Percentiles rank a stretch among this genome's conserved stretches.
Conservation (phyloP, 2,113 vertebrate genomes). For the Irena cyanogastra region DNA sequence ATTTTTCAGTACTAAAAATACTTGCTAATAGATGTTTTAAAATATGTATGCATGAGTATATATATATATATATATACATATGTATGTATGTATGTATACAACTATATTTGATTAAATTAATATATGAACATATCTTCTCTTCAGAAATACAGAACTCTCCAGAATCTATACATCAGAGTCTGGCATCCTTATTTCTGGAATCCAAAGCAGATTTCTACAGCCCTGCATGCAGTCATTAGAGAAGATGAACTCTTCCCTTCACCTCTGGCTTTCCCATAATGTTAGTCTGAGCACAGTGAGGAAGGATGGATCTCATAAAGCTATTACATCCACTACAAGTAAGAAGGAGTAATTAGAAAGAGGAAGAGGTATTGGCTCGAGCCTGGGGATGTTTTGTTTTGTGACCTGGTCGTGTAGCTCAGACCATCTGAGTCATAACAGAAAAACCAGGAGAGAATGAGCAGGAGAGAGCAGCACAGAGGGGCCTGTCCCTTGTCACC, state of each 20-base stretch:
- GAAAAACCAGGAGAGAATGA: neutral
- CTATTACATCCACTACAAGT: neutral
- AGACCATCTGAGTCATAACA: neutral
- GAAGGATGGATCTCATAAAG: neutral
- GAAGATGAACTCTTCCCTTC: neutral
- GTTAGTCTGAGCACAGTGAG: neutral
- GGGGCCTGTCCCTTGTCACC: neutral
- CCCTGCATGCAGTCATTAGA: neutral
- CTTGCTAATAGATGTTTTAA: neutral
- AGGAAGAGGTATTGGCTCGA: neutral
- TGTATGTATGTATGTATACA: rapidly evolving
- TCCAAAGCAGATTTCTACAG: neutral
- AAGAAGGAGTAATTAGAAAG: neutral
- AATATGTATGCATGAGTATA: rapidly evolving
- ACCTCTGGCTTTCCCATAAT: neutral
- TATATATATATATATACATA: too few species aligned
- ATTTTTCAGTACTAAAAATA: neutral
- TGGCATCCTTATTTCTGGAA: neutral
- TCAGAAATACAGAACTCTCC: neutral
- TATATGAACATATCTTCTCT: neutral
- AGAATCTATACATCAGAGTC: neutral
- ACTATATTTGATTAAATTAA: neutral
- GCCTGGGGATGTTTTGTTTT: neutral
- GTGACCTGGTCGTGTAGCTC: neutral
- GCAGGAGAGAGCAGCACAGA: neutral